Evolutionary conservation across 92 coral and sea anemone genomes (phyloP), one percentile per base, ranked within the genome.

Genomic region (Zoanthus sociatus): DNA sequence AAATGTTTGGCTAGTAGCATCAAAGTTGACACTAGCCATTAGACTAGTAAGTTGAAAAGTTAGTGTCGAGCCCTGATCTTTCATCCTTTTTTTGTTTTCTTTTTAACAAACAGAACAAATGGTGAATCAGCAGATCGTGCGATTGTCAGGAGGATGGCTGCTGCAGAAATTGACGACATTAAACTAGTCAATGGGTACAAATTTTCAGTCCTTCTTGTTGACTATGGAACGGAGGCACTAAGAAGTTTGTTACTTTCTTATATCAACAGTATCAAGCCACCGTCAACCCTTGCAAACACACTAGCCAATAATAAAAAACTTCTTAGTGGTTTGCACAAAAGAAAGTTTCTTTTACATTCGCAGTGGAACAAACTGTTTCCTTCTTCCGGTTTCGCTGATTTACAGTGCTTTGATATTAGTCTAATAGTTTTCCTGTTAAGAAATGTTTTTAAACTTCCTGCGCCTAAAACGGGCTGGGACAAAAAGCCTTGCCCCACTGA

Each of bases 381-480:
- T 18, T 1, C 87, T 10, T 44, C 83, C 5, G 50, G 78, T 18
- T 42, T 16, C 10, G 91, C 20, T 7, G 78, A 91, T 45, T 85
- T 89, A 7, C 32, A 55, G 18, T 66, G 55, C 12, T 92, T 86
- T 44, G 94, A 92, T 51, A 89, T 92, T 16, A 72, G 90, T 46
- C 56, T 92, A 51, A 42, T 89, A 12, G 77, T 78, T 74, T 73
- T 60, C 10, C 88, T 92, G 46, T 44, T 92, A 55, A 85, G 94
- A 31, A 86, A 79, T 30, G 86, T 92, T 64, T 71, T 91, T 75
- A 79, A 83, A 9, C 73, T 92, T 15, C 84, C 90, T 17, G 45
- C 90, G 3, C 94, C 94, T 47, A 37, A 71, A n/a, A 79, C 89
- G 10, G 88, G 92, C 42, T 89, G 92, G 94, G 90, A 89, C 31